A percentile compares a stretch with the other conserved stretches of the same genome.
Evolutionary conservation across 2,797 vertebrate genomes (phyloP).

Genomic region (Pangasius djambal): DNA sequence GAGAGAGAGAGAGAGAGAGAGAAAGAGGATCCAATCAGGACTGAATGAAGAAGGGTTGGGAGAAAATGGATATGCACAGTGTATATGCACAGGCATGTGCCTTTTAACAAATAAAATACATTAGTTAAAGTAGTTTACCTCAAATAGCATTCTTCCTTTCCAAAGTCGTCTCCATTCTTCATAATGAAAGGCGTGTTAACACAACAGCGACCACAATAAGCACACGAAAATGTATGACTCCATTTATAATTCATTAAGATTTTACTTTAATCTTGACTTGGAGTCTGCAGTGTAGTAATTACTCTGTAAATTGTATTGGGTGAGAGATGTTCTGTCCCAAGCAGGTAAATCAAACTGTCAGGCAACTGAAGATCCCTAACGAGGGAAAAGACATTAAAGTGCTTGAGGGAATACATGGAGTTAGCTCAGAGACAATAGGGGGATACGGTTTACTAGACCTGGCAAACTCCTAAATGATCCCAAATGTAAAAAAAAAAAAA

Average conservation of each 20-base stretch:
- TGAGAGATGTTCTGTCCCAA: constrained; percentile 88
- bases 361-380: constrained; percentile 65
- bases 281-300: constrained; percentile 99
- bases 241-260: constrained; percentile 99
- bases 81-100: not conserved
- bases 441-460: not conserved
- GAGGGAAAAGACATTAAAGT: constrained; percentile 70
- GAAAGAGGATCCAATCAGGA: not conserved
- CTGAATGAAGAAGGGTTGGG: not conserved
- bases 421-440: not conserved
- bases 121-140: not conserved
- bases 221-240: constrained; percentile 92
- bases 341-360: constrained; percentile 83
- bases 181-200: constrained; percentile 94
- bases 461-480: not conserved
- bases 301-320: constrained; percentile 97
- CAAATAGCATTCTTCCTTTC: constrained; percentile 37
- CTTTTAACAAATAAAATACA: not conserved
- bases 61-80: not conserved
- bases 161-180: constrained; percentile 92
- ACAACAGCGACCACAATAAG: constrained; percentile 69
- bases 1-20: constrained; percentile 5
- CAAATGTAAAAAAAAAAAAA: not conserved
- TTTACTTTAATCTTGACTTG: constrained; percentile 95
- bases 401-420: not conserved